phyloP scores from a whole-genome alignment of 2,888 invertebrate genomes.

The Hemicrepidius hirtus region DNA sequence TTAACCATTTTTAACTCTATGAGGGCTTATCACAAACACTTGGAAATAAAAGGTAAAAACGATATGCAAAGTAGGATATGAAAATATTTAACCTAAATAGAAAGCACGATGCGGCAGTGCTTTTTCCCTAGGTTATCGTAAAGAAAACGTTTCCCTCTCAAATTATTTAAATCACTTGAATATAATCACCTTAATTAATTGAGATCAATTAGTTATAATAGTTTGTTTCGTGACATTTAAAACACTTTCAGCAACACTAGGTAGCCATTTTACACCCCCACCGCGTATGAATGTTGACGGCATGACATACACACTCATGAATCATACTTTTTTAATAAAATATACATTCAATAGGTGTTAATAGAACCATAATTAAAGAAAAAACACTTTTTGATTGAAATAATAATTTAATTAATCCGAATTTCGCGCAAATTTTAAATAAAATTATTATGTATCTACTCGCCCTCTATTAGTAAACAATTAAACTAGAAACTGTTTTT shows the following conservation, averaged over 20 bases:
- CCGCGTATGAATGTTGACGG: constrained; percentile 55
- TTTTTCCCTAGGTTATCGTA: not conserved
- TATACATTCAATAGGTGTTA: not conserved
- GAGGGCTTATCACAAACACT: not conserved
- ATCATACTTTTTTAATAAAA: not conserved
- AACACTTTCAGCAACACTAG: constrained; percentile 68
- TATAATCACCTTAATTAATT: constrained; percentile 48
- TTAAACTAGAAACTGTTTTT: not conserved
- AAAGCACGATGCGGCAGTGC: constrained; percentile 55
- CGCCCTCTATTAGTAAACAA: no score
- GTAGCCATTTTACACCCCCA: constrained; percentile 73
- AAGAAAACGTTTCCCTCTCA: constrained; percentile 13
- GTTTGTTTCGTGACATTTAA: constrained; percentile 62
- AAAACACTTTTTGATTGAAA: no score
- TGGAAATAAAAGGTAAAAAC: not conserved
- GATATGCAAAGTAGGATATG: constrained; percentile 31
- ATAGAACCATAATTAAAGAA: no score
- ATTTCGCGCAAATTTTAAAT: not conserved
- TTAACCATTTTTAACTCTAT: not conserved
- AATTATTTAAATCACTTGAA: constrained; percentile 34
- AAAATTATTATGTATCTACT: not conserved
- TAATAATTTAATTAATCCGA: no score
- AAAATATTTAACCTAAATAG: constrained; percentile 68
- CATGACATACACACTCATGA: constrained; percentile 11
- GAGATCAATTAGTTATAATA: constrained; percentile 38